These are phyloP conservation scores for Lottia scabra DNA, from an alignment of 2,888 invertebrate genomes.

Conservation along the genomic window DNA sequence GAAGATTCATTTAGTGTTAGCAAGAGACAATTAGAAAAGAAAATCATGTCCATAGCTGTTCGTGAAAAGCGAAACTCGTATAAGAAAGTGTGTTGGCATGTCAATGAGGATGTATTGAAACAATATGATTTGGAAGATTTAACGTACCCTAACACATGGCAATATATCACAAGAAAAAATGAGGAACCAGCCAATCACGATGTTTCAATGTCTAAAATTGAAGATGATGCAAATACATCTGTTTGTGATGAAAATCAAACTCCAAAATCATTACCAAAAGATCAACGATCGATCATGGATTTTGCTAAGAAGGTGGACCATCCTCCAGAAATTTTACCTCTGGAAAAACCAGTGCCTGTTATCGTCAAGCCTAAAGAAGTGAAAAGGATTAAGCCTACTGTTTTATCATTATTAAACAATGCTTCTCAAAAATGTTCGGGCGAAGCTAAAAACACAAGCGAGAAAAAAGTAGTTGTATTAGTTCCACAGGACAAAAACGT, in stretches of 20 bases:
- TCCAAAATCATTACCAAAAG: slow-evolving; percentile 23
- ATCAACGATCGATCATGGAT: slow-evolving; percentile 38
- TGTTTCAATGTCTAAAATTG: background rate
- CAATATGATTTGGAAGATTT: slow-evolving; percentile 73
- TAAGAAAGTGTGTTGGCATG: slow-evolving; percentile 78
- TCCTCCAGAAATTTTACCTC: background rate
- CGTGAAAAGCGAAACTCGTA: slow-evolving; percentile 74
- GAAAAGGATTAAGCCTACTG: background rate
- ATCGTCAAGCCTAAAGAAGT: background rate
- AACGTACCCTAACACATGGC: slow-evolving; percentile 74
- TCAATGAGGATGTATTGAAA: slow-evolving; percentile 73
- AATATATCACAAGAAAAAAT: slow-evolving; percentile 66
- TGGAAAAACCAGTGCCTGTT: background rate
- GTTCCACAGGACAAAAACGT: too few relatives aligned
- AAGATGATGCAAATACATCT: background rate
- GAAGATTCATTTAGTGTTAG: slow-evolving; percentile 53
- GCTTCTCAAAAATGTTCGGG: background rate
- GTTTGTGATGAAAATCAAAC: background rate
- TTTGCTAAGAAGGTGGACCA: slow-evolving; percentile 29
- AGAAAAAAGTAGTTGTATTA: background rate
- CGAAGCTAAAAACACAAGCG: background rate
- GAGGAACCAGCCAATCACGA: slow-evolving; percentile 8
- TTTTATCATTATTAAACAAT: background rate
- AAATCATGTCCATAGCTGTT: slow-evolving; percentile 75
- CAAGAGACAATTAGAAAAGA: slow-evolving; percentile 61